phyloP scores from a whole-genome alignment of 2,888 invertebrate species.

The Pediacus dermestoides region DNA sequence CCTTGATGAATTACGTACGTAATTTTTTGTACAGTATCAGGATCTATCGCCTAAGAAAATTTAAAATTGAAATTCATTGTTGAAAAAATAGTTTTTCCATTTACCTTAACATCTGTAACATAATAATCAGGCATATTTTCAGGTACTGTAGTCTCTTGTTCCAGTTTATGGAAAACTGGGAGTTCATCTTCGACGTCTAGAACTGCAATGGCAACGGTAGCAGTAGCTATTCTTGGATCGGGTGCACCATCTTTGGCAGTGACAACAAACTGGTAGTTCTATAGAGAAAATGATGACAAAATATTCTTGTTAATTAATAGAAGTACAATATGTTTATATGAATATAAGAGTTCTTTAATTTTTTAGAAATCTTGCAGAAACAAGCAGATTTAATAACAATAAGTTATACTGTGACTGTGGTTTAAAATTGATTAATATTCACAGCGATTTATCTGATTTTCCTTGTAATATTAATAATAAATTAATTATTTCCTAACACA shows the following conservation, averaged over 20 bases:
- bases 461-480: too few relatives aligned
- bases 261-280: conserved; percentile 79
- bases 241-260: conserved; percentile 86
- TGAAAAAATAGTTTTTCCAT: conserved; percentile 16
- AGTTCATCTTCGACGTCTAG: conserved; percentile 79
- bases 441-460: too few relatives aligned
- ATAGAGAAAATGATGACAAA: too few relatives aligned
- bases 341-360: too few relatives aligned
- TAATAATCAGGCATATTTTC: conserved; percentile 79
- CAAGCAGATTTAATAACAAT: too few relatives aligned
- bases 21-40: conserved; percentile 74
- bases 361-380: too few relatives aligned
- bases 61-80: background rate
- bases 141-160: conserved; percentile 76
- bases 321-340: too few relatives aligned
- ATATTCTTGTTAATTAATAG: too few relatives aligned
- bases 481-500: too few relatives aligned
- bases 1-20: conserved; percentile 82
- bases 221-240: conserved; percentile 81
- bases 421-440: too few relatives aligned
- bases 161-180: conserved; percentile 69
- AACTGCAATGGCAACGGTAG: conserved; percentile 78
- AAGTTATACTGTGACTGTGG: too few relatives aligned
- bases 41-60: conserved; percentile 67
- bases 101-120: conserved; percentile 73